Evolutionary conservation across 37 sponge, comb jelly and placozoan genomes (phyloP), one percentile per base, ranked within the genome.

Genomic region (Beroe forskalii): DNA sequence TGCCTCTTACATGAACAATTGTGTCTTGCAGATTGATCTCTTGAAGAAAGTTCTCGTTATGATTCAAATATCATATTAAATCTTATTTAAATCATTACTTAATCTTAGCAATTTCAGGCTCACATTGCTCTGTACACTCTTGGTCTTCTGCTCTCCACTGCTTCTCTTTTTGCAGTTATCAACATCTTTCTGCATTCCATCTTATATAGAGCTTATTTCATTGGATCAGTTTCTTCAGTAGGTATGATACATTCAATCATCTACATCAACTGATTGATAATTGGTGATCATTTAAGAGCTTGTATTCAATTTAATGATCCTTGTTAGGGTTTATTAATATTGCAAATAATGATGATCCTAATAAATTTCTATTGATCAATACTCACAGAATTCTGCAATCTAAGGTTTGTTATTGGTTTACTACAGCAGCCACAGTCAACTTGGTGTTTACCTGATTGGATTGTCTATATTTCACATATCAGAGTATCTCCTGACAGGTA

Each of bases 401-500:
- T 17, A 17, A 48, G 55, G 55, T 48, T 48, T 48, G 12, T 12
- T 48, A 6, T 12, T 48, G 12, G 6, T 48, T 19, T 19, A 32
- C 35, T 69, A 69, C 38, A 69, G 55, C 28, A 0, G 14, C 3
- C 86, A 80, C 55, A 43, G 24, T 41, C 86, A 80, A 44, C 90
- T 95, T 60, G 97, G 97, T 0, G 25, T 76, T 17, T 98, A 98
- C 67, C n/a, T 91, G 30, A 91, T 92, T 28, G 91, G 93, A 6
- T 48, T 98, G 67, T 62, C 95, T 0, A 93, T 98, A 67, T 98
- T 98, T 66, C 99, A 98, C 76, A 62, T 83, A 28, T 96, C 99
- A 2, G 99, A 98, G 89, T 98, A 93, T 76, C 66, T 95, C 67
- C 32, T 92, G n/a, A 95, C 96, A 0, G 86, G 86, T 80, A 38